A percentile compares a stretch with the other conserved stretches of the same genome.
phyloP scores from a whole-genome alignment of 2,113 vertebrate genomes.

The Sinocyclocheilus grahami region DNA sequence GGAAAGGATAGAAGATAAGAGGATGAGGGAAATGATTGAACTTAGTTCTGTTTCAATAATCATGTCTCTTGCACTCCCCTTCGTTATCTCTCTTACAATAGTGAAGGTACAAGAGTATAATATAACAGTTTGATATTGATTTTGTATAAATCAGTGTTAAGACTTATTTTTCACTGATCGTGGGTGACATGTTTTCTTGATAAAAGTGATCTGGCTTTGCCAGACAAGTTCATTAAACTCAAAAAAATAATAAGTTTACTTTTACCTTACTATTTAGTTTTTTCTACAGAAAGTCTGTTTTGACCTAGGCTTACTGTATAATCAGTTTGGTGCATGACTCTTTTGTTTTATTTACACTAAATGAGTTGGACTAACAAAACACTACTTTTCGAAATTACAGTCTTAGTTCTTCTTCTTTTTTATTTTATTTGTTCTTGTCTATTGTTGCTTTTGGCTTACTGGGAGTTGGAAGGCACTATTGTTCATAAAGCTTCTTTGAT shows the following conservation, averaged over 20 bases:
- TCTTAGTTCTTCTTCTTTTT: background rate
- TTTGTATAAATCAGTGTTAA: background rate
- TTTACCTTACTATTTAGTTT: too few relatives aligned
- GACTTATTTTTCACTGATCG: background rate
- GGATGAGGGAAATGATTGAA: constrained; percentile 25
- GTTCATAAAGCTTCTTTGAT: background rate
- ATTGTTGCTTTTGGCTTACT: background rate
- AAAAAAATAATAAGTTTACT: too few relatives aligned
- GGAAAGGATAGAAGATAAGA: constrained; percentile 20
- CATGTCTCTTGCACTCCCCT: background rate
- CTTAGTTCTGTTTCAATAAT: constrained; percentile 21
- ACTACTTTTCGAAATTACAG: background rate
- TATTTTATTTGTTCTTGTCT: background rate
- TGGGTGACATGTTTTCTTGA: background rate
- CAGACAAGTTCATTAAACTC: background rate
- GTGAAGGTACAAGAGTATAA: background rate
- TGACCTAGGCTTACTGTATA: too few relatives aligned
- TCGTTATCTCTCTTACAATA: background rate
- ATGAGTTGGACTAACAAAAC: background rate
- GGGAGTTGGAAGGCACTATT: background rate
- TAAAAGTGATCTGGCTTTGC: too few relatives aligned
- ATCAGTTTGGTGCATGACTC: too few relatives aligned
- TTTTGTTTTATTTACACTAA: background rate
- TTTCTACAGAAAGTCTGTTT: too few relatives aligned
- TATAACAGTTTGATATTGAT: background rate